These are phyloP conservation scores for Andrena haemorrhoa DNA, from an alignment of 2,888 invertebrate genomes.

Conservation along the genomic window DNA sequence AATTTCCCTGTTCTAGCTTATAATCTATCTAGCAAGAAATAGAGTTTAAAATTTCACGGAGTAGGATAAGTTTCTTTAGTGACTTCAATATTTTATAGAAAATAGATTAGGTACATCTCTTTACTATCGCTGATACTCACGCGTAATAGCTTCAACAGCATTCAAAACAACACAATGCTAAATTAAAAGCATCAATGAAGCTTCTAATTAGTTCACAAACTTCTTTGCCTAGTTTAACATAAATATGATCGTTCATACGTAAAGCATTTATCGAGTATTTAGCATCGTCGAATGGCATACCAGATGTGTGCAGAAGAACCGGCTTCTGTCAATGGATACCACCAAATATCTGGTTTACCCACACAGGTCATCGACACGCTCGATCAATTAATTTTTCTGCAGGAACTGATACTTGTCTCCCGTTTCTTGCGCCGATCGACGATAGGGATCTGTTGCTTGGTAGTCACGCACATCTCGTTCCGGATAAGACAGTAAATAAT, in stretches of 20 bases:
- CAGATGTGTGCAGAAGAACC: constrained; percentile 27
- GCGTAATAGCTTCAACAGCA: too few species aligned
- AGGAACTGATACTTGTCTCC: constrained; percentile 64
- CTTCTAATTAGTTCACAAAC: too few species aligned
- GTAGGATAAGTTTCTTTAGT: too few species aligned
- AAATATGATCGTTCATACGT: neutral
- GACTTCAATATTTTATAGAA: too few species aligned
- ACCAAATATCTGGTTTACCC: constrained; percentile 65
- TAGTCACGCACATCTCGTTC: constrained; percentile 59
- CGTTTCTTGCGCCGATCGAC: constrained; percentile 43
- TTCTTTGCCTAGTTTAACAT: neutral
- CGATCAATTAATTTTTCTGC: constrained; percentile 70
- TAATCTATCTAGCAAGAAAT: too few species aligned
- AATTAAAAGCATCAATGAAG: too few species aligned
- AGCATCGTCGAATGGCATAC: constrained; percentile 2
- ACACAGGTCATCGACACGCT: constrained; percentile 65
- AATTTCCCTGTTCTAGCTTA: too few species aligned
- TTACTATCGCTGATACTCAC: too few species aligned
- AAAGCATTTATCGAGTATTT: neutral
- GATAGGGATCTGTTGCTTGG: constrained; percentile 53
- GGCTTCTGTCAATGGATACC: constrained; percentile 31
- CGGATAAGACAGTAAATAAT: constrained; percentile 36
- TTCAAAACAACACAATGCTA: too few species aligned
- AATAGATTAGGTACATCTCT: too few species aligned
- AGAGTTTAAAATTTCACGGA: too few species aligned